phyloP scores from a whole-genome alignment of 2,797 vertebrate genomes.

The Sebastiscus tertius region DNA sequence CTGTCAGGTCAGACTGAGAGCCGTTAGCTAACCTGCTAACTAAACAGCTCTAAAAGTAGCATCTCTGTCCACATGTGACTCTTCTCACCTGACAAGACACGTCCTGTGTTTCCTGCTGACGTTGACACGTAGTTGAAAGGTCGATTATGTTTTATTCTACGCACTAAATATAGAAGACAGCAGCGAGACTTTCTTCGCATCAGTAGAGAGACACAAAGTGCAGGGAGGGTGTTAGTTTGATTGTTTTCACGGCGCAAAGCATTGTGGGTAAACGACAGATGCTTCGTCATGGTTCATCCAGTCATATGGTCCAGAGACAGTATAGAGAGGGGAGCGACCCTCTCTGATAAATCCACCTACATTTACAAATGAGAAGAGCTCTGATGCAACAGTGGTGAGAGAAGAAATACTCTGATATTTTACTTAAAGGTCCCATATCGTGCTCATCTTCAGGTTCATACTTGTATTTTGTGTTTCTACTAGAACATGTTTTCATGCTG shows the following conservation, averaged over 20 bases:
- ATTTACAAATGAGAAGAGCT: not conserved
- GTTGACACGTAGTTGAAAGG: not conserved
- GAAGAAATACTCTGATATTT: not conserved
- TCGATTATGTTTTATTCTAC: not conserved
- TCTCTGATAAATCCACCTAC: not conserved
- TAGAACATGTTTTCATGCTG: no score
- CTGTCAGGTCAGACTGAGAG: not conserved
- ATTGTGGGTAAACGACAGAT: constrained; percentile 53
- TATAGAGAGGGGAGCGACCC: not conserved
- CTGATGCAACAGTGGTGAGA: not conserved
- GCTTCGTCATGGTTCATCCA: constrained; percentile 2
- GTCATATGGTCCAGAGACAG: not conserved
- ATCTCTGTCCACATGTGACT: constrained; percentile 12
- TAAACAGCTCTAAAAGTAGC: not conserved
- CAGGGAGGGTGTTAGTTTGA: no score
- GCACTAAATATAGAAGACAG: fast-evolving
- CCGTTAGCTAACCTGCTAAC: not conserved
- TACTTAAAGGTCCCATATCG: fast-evolving
- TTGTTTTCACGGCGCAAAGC: constrained; percentile 29
- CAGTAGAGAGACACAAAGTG: not conserved
- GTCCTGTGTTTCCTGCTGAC: not conserved
- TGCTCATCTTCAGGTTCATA: fast-evolving
- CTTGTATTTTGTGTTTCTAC: no score
- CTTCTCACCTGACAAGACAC: constrained; percentile 5
- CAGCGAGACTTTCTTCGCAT: not conserved